phyloP scores from a whole-genome alignment of 2,113 vertebrate genomes.

The Trematocara stigmaticum region DNA sequence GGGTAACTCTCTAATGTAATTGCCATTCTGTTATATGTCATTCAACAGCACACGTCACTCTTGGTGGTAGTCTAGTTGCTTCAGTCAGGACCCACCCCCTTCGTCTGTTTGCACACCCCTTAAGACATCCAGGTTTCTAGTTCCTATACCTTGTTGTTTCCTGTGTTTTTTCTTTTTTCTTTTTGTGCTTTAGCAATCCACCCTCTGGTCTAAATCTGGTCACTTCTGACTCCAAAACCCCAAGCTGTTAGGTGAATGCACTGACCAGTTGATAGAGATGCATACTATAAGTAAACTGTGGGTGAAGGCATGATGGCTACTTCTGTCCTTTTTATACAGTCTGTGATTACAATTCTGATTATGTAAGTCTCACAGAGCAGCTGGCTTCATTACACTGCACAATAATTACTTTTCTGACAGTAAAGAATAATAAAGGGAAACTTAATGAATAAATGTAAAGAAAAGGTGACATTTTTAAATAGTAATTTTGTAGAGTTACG shows the following conservation, averaged over 20 bases:
- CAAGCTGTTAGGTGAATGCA: neutral
- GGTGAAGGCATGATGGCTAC: neutral
- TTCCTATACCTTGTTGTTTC: neutral
- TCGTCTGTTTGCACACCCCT: neutral
- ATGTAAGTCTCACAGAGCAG: neutral
- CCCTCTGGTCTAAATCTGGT: neutral
- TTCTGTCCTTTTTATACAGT: neutral
- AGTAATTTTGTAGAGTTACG: neutral
- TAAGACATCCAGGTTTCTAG: accelerated
- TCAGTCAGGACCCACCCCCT: neutral
- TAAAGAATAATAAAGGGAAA: neutral
- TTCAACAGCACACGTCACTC: neutral
- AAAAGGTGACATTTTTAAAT: neutral
- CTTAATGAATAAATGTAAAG: neutral
- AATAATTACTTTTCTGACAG: neutral
- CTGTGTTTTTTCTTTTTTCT: neutral
- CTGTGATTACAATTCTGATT: neutral
- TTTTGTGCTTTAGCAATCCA: neutral
- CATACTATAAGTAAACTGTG: neutral
- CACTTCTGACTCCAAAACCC: neutral
- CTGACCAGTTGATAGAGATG: neutral
- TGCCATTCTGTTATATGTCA: neutral
- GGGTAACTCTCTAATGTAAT: neutral
- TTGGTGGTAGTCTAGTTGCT: neutral
- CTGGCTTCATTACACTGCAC: neutral